Evolutionary conservation across 1,140 invertebrate genomes (phyloP), one percentile per base, ranked within the genome.

Genomic region (Drosophila orena): DNA sequence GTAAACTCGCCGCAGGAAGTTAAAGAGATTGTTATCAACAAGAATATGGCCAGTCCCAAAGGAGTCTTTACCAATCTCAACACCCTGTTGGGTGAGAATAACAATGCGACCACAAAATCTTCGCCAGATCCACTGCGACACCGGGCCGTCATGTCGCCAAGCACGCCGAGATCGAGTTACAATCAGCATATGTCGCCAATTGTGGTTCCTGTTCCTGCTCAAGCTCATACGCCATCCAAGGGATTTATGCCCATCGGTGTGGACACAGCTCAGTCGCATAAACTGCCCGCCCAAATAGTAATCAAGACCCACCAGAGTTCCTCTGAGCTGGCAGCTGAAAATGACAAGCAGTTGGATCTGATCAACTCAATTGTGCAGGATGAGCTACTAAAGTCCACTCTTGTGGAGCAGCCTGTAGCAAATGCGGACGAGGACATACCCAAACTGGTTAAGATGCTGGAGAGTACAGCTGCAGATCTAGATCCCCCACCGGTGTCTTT

Each of bases 271-370:
- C 50, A 81, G n/a, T 81, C 93, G 57, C 91, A 92, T 86, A 81
- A 86, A 37, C 44, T 92, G 44, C 90, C 92, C 27, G 73, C 88
- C 12, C 88, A 91, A 61, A 91, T 92, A 55, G 79, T 91, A 12
- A 84, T 92, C 44, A 84, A 91, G 62, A 90, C 91, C 10, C 92
- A 92, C 52, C 85, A 91, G 60, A 92, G 81, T 47, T 91, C 90
- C 5, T 79, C 88, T 0, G 91, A 91, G 38, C 44, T 92, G 47
- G 91, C 86, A 11, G 85, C 86, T 0, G 91, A 92, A 54, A 88
- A 92, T 22, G 91, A 92, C 42, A 91, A 91, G 44, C 91, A 92
- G 54, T 69, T 92, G 4, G 92, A 92, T 83, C 89, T 92, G 20
- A 92, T 92, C n/a, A 78, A 92, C 65, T 80, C 81, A 5, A 79